Percentiles rank a stretch among this genome's conserved stretches.
phyloP scores from a whole-genome alignment of 2,888 invertebrate genomes.

The Tribolium freemani region DNA sequence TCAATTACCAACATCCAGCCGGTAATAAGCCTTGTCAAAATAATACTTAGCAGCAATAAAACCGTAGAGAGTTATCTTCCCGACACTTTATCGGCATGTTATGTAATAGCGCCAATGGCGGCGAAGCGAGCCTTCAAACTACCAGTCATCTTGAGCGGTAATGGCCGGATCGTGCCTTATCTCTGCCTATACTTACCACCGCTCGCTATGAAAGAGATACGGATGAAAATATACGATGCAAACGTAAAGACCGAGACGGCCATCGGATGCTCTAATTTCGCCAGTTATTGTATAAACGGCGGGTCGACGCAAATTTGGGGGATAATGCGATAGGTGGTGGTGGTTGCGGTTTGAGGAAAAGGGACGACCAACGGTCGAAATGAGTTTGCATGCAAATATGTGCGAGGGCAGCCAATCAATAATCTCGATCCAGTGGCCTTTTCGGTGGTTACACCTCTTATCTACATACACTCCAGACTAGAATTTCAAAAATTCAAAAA shows the following conservation, averaged over 20 bases:
- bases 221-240: constrained; percentile 61
- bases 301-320: constrained; percentile 1
- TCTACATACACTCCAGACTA: too few relatives aligned
- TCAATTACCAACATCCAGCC: constrained; percentile 29
- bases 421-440: background rate
- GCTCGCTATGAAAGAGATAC: constrained; percentile 62
- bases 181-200: constrained; percentile 59
- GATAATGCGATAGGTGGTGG: constrained; percentile 10
- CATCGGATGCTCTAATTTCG: constrained; percentile 44
- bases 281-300: constrained; percentile 38
- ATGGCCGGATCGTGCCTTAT: constrained; percentile 66
- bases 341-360: background rate
- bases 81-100: constrained; percentile 55
- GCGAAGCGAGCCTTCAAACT: constrained; percentile 56
- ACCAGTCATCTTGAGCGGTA: constrained; percentile 61
- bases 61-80: constrained; percentile 43
- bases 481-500: too few relatives aligned
- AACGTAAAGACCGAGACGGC: constrained; percentile 50
- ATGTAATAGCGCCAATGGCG: constrained; percentile 54
- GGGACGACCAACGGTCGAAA: background rate
- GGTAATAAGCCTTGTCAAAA: constrained; percentile 44
- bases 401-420: background rate
- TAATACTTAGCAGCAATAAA: constrained; percentile 51
- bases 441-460: background rate
- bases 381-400: background rate